Conservation (phyloP, 2,797 vertebrate species). For the Sarcoramphus papa region DNA sequence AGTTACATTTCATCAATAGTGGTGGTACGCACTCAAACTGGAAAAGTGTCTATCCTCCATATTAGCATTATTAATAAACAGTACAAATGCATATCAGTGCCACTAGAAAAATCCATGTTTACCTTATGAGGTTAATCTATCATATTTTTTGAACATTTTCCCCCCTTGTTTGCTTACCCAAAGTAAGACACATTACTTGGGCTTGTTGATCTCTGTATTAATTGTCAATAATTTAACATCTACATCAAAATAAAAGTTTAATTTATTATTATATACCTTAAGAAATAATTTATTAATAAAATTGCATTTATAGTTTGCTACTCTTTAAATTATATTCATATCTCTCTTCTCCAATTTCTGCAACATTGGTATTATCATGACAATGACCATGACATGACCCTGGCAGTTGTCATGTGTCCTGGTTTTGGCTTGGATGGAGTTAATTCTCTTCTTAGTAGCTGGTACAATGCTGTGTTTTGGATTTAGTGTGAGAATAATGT, state of each 20-base stretch:
- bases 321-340: neutral
- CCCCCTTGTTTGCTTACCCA: accelerated
- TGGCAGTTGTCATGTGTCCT: neutral
- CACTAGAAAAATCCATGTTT: neutral
- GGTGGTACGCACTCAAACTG: neutral
- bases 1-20: neutral
- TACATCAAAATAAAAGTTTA: neutral
- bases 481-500: too few relatives aligned
- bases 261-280: neutral
- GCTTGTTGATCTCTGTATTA: neutral
- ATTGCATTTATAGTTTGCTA: neutral
- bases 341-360: neutral
- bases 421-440: too few relatives aligned
- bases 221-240: neutral
- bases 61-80: neutral
- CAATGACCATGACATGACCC: neutral
- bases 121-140: neutral
- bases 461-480: too few relatives aligned
- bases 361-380: neutral
- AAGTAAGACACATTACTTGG: neutral
- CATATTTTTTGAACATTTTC: neutral
- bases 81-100: neutral
- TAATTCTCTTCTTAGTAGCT: too few relatives aligned
- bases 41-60: neutral
- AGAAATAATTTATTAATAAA: neutral